A percentile compares a stretch with the other conserved stretches of the same genome.
These are phyloP conservation scores for Eupsittula cactorum DNA, from an alignment of 2,113 vertebrate genomes.

Conservation along the genomic window DNA sequence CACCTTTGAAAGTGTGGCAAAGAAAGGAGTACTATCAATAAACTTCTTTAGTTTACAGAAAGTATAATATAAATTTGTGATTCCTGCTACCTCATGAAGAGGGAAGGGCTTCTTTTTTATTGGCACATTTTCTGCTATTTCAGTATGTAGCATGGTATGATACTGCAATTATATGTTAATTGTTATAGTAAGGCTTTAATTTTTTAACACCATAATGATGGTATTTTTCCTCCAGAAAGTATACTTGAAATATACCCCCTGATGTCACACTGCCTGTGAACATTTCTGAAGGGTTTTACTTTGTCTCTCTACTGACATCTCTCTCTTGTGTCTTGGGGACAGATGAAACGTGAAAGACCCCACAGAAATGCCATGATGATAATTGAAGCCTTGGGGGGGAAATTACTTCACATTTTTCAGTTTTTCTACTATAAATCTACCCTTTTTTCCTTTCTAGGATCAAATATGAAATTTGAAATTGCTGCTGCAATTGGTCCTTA, in stretches of 20 bases:
- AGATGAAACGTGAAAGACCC: neutral
- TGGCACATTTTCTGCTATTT: neutral
- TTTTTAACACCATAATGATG: conserved; percentile 21
- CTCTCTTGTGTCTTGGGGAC: neutral
- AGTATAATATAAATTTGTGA: neutral
- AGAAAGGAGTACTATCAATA: neutral
- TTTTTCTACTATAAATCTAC: neutral
- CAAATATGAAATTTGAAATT: neutral
- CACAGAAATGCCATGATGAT: neutral
- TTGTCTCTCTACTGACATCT: neutral
- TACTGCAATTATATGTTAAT: conserved; percentile 3
- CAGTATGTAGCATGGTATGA: neutral
- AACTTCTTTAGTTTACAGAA: conserved; percentile 18
- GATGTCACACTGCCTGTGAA: neutral
- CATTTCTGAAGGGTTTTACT: conserved; percentile 5
- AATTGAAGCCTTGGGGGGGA: neutral
- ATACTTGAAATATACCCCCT: neutral
- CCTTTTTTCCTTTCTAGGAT: neutral
- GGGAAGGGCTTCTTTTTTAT: neutral
- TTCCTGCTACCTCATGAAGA: neutral
- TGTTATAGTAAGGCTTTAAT: neutral
- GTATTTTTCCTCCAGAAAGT: neutral
- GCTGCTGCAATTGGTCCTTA: neutral
- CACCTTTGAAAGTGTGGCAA: neutral
- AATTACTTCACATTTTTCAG: conserved; percentile 8